These are phyloP conservation scores for Muscina levida DNA, from an alignment of 2,888 invertebrate species.

Conservation along the genomic window DNA sequence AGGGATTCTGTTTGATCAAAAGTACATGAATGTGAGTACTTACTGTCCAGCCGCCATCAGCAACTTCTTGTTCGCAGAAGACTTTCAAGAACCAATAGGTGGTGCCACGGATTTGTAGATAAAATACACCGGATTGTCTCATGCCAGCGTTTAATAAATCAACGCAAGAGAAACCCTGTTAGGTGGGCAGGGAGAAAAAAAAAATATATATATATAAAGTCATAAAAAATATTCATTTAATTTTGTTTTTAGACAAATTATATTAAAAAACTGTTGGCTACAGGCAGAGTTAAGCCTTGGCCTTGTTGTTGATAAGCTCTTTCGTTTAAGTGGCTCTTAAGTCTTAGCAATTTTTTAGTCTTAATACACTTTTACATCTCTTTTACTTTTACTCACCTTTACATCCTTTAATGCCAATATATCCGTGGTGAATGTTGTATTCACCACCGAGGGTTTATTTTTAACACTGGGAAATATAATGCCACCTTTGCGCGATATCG, in stretches of 20 bases:
- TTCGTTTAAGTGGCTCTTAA: no score
- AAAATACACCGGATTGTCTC: conserved; percentile 92
- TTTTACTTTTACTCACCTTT: conserved; percentile 83
- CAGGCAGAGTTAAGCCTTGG: no score
- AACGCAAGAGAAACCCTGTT: conserved; percentile 93
- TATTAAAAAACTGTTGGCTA: no score
- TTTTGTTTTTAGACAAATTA: no score
- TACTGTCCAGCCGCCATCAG: conserved; percentile 97
- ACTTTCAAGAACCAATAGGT: conserved; percentile 96
- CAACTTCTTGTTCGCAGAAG: conserved; percentile 92
- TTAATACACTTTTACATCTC: background rate
- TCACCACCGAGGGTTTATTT: conserved; percentile 92
- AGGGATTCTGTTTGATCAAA: background rate
- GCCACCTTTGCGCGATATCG: conserved; percentile 86
- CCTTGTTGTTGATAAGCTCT: no score
- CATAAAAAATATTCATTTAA: no score
- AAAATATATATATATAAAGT: background rate
- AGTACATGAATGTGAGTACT: conserved; percentile 79
- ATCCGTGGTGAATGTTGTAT: conserved; percentile 90
- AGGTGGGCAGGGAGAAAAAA: conserved; percentile 5
- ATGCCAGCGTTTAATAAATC: conserved; percentile 92
- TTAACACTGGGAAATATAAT: conserved; percentile 95
- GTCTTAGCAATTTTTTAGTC: no score
- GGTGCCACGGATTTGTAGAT: conserved; percentile 93
- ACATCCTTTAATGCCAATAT: conserved; percentile 89